These are phyloP conservation scores for Erinaceus europaeus DNA, from an alignment of 2,113 vertebrate species.

Conservation along the genomic window DNA sequence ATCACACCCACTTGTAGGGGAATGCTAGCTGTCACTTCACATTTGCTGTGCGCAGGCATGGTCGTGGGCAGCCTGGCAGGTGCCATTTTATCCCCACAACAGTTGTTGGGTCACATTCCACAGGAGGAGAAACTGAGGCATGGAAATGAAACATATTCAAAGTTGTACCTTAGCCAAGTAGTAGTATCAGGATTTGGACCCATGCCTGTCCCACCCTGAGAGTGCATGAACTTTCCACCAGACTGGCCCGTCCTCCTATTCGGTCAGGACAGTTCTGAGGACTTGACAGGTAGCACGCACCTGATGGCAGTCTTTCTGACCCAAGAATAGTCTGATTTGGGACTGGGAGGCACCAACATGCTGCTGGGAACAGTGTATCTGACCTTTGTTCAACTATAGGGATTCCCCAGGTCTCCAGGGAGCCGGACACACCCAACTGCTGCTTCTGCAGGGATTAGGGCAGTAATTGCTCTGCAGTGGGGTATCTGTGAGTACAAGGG, in stretches of 20 bases:
- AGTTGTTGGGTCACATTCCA: neutral
- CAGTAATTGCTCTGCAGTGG: neutral
- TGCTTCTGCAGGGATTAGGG: neutral
- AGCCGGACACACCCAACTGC: constrained; percentile 32
- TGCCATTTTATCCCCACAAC: neutral
- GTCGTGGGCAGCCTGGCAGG: neutral
- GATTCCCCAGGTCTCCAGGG: constrained; percentile 60
- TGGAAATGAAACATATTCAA: neutral
- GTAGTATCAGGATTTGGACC: neutral
- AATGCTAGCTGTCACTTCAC: neutral
- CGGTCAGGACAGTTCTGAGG: neutral
- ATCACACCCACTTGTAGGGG: neutral
- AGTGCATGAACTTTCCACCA: neutral
- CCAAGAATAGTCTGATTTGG: neutral
- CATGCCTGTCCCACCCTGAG: neutral
- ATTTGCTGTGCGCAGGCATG: neutral
- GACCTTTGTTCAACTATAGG: constrained; percentile 36
- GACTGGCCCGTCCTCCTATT: neutral
- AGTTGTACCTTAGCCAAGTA: neutral
- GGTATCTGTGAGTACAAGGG: neutral
- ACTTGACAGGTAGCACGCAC: neutral
- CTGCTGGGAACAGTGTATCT: neutral
- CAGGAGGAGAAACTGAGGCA: neutral
- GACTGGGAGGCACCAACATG: neutral
- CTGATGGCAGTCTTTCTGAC: neutral